Evolutionary conservation across 2,113 vertebrate species (phyloP).

Genomic region (Poeciliopsis prolifica): DNA sequence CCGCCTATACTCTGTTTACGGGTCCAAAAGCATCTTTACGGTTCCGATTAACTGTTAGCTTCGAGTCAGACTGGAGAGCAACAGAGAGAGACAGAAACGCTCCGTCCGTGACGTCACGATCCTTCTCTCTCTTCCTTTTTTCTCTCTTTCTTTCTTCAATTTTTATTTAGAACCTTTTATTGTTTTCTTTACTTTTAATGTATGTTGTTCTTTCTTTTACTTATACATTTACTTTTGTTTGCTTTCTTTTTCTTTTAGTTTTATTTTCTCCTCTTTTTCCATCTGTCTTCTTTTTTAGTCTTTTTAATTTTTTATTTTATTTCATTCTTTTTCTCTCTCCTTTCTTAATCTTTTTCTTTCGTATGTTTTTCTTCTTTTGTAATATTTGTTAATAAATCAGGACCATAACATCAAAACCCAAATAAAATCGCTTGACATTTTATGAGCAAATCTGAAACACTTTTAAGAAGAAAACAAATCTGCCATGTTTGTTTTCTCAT

Average conservation of each 20-base stretch:
- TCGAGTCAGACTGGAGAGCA: constrained; percentile 2
- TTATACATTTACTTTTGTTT: not conserved
- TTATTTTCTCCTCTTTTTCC: not conserved
- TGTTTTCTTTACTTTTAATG: too few species aligned
- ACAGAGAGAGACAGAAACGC: constrained; percentile 14
- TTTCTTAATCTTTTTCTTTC: not conserved
- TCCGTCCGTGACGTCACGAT: not conserved
- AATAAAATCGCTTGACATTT: too few species aligned
- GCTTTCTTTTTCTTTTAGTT: not conserved
- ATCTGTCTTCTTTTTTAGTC: too few species aligned
- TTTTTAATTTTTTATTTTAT: not conserved
- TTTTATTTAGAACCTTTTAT: too few species aligned
- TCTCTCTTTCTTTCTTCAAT: not conserved
- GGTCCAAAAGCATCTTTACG: not conserved
- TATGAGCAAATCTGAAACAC: too few species aligned
- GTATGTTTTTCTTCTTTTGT: too few species aligned
- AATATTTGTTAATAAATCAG: too few species aligned
- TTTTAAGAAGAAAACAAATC: too few species aligned
- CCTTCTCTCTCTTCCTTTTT: not conserved
- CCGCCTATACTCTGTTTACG: not conserved
- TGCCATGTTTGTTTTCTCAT: too few species aligned
- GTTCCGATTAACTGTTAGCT: constrained; percentile 7
- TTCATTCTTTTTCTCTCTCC: not conserved
- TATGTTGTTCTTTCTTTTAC: too few species aligned
- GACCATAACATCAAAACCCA: too few species aligned